Percentiles rank a stretch among this genome's conserved stretches.
phyloP scores from a whole-genome alignment of 92 coral and sea anemone genomes.

The Chrysogorgia sp. region DNA sequence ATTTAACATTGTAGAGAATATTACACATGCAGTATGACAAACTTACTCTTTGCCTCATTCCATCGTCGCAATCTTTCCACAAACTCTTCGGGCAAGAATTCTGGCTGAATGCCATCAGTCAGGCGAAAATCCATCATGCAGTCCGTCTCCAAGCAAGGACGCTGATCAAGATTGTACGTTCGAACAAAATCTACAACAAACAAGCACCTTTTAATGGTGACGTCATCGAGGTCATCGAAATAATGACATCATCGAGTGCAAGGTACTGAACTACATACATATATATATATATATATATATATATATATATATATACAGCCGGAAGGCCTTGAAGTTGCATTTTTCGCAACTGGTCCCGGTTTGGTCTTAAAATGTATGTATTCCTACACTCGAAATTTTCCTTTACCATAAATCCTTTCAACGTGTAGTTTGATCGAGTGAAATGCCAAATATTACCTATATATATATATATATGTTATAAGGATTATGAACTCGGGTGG shows the following conservation, averaged over 20 bases:
- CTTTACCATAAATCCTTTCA: too few species aligned
- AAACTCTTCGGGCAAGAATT: slow-evolving; percentile 64
- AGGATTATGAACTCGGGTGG: too few species aligned
- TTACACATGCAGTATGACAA: too few species aligned
- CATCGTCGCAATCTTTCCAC: slow-evolving; percentile 74
- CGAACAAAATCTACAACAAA: slow-evolving; percentile 68
- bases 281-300: not conserved
- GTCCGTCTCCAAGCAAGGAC: slow-evolving; percentile 96
- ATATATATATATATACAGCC: too few species aligned
- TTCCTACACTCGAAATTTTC: too few species aligned
- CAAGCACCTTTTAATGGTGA: not conserved
- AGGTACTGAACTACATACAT: not conserved
- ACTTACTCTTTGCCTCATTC: slow-evolving; percentile 88
- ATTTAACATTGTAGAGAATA: too few species aligned
- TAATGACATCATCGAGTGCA: not conserved
- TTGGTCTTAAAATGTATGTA: too few species aligned
- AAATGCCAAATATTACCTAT: too few species aligned
- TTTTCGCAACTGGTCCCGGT: too few species aligned
- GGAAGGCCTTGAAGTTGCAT: too few species aligned
- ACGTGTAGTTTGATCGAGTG: too few species aligned
- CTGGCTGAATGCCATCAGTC: slow-evolving; percentile 71
- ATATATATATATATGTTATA: too few species aligned
- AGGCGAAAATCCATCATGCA: slow-evolving; percentile 80
- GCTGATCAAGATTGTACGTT: slow-evolving; percentile 67
- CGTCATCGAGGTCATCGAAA: not conserved